Evolutionary conservation across 2,113 vertebrate genomes (phyloP).

Genomic region (Grus americana): DNA sequence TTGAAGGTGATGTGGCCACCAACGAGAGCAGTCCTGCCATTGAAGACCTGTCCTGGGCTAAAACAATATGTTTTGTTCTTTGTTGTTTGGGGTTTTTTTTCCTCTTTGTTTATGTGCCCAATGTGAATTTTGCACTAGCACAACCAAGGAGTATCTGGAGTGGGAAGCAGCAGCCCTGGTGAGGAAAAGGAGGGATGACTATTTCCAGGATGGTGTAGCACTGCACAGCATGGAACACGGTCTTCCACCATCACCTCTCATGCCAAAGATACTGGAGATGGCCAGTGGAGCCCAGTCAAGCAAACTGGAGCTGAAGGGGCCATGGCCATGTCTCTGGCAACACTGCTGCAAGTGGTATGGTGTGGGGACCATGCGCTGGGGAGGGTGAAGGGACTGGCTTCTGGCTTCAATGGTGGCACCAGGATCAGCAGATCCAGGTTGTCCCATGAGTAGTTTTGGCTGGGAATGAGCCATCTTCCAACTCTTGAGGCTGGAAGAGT

Average conservation of each 20-base stretch:
- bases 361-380: accelerated
- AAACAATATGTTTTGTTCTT: not conserved
- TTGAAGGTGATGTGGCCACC: not conserved
- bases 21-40: not conserved
- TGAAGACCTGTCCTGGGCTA: not conserved
- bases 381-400: not conserved
- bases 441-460: not conserved
- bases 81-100: too few species aligned
- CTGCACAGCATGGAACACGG: not conserved
- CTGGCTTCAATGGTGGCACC: not conserved
- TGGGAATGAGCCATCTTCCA: not conserved
- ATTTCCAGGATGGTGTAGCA: not conserved
- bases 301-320: not conserved
- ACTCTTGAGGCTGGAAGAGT: not conserved
- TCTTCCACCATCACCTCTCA: not conserved
- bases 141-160: not conserved
- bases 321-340: not conserved
- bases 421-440: not conserved
- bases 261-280: not conserved
- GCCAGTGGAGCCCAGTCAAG: not conserved
- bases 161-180: not conserved
- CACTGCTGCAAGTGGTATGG: not conserved
- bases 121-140: not conserved
- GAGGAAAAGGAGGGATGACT: not conserved
- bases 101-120: not conserved